Percentiles rank a stretch among this genome's conserved stretches.
These are phyloP conservation scores for Tylochromis polylepis DNA, from an alignment of 2,113 vertebrate genomes.

Conservation along the genomic window DNA sequence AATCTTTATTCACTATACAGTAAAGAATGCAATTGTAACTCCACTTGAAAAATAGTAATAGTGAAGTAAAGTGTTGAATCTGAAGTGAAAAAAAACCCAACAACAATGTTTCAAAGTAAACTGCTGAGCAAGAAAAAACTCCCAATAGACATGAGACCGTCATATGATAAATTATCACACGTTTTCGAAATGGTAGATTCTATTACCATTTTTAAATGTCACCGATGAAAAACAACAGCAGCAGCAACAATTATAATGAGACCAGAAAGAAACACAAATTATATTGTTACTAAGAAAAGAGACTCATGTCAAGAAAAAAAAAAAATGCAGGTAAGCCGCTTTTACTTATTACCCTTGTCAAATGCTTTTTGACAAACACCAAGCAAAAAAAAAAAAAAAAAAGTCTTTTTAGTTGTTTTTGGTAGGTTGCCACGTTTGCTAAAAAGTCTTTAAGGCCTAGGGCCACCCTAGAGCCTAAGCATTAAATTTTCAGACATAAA, in stretches of 20 bases:
- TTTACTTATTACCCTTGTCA: not conserved
- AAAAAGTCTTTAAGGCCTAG: not conserved
- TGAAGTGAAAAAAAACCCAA: not conserved
- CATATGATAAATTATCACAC: constrained; percentile 45
- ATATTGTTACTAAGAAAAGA: not conserved
- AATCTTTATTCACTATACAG: not conserved
- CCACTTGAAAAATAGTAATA: not conserved
- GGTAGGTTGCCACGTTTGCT: not conserved
- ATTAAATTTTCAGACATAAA: not conserved
- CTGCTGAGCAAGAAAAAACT: constrained; percentile 17
- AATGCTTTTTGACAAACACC: not conserved
- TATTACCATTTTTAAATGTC: constrained; percentile 67
- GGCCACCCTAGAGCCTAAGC: not conserved
- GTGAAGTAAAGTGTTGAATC: not conserved
- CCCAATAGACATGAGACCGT: constrained; percentile 14
- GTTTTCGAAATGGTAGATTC: constrained; percentile 11
- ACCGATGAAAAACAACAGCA: constrained; percentile 44
- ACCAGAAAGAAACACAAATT: not conserved
- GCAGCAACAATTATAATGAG: constrained; percentile 39
- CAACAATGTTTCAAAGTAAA: constrained; percentile 6
- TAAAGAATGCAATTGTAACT: not conserved
- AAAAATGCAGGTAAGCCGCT: not conserved
- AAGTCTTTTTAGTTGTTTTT: not conserved
- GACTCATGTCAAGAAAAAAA: not conserved
- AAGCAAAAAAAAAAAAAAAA: not conserved